Conservation (phyloP, 2,888 invertebrate genomes). For the Yponomeuta plumbellus region DNA sequence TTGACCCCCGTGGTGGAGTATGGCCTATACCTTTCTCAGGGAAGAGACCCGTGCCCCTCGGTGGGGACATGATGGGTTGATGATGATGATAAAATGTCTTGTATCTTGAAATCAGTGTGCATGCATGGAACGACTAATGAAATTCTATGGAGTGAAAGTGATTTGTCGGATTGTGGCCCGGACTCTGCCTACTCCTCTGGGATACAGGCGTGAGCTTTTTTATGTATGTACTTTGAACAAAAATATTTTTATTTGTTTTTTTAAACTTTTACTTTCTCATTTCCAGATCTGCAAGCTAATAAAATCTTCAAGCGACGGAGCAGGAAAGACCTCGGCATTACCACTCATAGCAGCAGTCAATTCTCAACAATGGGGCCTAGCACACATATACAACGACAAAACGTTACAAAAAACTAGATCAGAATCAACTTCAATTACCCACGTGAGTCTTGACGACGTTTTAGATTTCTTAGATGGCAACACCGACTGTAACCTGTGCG, state of each 20-base stretch:
- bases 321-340: slow-evolving; percentile 57
- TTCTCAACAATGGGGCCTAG: slow-evolving; percentile 72
- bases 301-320: slow-evolving; percentile 41
- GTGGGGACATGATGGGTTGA: too few species aligned
- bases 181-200: too few species aligned
- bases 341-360: slow-evolving; percentile 60
- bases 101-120: too few species aligned
- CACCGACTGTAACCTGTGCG: slow-evolving; percentile 73
- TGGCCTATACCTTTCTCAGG: too few species aligned
- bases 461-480: slow-evolving; percentile 39
- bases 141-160: too few species aligned
- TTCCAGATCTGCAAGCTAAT: slow-evolving; percentile 60
- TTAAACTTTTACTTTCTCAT: background rate
- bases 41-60: too few species aligned
- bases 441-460: slow-evolving; percentile 30
- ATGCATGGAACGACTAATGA: too few species aligned
- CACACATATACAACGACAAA: slow-evolving; percentile 27
- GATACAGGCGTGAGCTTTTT: too few species aligned
- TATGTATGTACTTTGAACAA: background rate
- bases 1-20: too few species aligned
- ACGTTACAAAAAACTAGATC: background rate
- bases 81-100: too few species aligned
- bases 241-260: too few species aligned
- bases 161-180: too few species aligned
- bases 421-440: background rate